Percentiles rank a stretch among this genome's conserved stretches.
These are phyloP conservation scores for Lynx canadensis DNA, from an alignment of 2,113 vertebrate genomes.

Conservation along the genomic window DNA sequence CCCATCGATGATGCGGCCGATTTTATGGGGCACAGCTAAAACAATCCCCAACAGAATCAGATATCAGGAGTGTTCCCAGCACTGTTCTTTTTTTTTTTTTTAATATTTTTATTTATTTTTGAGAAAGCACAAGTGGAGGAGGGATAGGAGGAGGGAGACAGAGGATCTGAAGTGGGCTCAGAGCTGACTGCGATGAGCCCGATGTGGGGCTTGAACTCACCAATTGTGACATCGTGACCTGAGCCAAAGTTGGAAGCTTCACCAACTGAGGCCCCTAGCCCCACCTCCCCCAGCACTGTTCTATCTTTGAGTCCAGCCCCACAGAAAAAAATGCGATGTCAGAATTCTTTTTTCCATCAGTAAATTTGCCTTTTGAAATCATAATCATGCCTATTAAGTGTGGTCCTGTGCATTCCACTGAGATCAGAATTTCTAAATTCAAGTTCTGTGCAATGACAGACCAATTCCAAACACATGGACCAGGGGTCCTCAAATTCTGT, in stretches of 20 bases:
- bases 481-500: not conserved
- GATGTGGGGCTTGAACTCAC: too few relatives aligned
- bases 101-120: too few relatives aligned
- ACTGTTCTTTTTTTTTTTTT: too few relatives aligned
- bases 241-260: too few relatives aligned
- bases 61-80: not conserved
- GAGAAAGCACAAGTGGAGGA: too few relatives aligned
- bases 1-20: slow-evolving; percentile 98
- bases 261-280: too few relatives aligned
- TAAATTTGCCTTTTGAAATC: not conserved
- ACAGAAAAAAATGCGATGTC: not conserved
- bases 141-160: too few relatives aligned
- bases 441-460: not conserved
- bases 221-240: too few relatives aligned
- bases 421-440: not conserved
- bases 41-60: slow-evolving; percentile 67
- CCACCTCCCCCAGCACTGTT: not conserved
- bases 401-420: not conserved
- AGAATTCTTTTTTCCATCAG: not conserved
- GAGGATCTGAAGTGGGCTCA: too few relatives aligned
- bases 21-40: slow-evolving; percentile 97
- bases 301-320: not conserved
- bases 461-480: not conserved
- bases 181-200: too few relatives aligned
- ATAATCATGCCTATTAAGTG: not conserved